Evolutionary conservation across 2,113 vertebrate genomes (phyloP).

Genomic region (Oriolus oriolus): DNA sequence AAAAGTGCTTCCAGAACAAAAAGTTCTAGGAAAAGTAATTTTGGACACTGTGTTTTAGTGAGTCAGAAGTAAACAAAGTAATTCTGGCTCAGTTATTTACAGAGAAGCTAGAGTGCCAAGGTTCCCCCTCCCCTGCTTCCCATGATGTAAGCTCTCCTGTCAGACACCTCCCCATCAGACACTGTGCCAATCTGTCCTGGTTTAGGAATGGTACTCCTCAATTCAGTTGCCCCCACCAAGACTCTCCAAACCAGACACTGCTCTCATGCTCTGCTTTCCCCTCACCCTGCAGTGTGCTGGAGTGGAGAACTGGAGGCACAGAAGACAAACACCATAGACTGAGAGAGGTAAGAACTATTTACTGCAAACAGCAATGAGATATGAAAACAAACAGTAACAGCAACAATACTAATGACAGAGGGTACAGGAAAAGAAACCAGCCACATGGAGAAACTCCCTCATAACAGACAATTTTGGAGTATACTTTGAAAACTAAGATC

Average conservation of each 20-base stretch:
- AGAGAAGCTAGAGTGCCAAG: neutral
- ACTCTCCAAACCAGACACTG: neutral
- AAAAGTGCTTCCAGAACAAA: neutral
- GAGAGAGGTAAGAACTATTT: neutral
- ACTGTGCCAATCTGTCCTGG: neutral
- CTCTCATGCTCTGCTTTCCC: neutral
- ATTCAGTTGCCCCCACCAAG: neutral
- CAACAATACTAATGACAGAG: neutral
- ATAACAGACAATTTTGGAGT: neutral
- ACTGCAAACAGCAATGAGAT: neutral
- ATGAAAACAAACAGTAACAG: neutral
- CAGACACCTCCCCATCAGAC: neutral
- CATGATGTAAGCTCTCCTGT: neutral
- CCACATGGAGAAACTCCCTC: neutral
- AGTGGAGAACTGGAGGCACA: neutral
- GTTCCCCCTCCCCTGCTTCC: neutral
- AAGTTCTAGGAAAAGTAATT: conserved; percentile 2
- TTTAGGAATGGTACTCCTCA: neutral
- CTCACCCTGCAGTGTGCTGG: too few relatives aligned
- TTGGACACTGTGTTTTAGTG: neutral
- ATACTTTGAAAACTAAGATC: neutral
- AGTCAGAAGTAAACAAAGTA: neutral
- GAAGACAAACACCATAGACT: neutral
- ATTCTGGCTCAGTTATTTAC: neutral
- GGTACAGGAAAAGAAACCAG: neutral